Base-by-base conservation (phyloP, 2,797 vertebrate species). In the Sebastes hubbsi region DNA sequence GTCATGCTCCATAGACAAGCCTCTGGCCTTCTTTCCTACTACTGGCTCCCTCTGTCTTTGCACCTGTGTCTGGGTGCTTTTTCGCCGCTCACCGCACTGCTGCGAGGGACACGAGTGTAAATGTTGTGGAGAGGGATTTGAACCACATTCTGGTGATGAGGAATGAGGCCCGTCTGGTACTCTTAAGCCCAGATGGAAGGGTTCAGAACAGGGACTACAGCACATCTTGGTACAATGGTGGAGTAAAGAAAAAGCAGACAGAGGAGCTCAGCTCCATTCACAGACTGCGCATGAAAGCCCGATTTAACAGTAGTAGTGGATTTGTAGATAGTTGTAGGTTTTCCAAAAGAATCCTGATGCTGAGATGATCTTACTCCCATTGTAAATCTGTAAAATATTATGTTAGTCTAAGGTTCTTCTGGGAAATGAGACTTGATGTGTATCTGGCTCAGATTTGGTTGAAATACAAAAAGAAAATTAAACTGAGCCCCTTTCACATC, bases 111-210 rank as follows among this genome's bases (percentile, higher is more conserved):
- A 90, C 82, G 56, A 92, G 92, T 86, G 92, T 89, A 91, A 94
- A 94, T 93, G 94, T 94, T 94, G 94, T 92, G 93, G 89, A 90
- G 90, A 92, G 75, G 89, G 88, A 90, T 92, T 93, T 90, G 91
- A 93, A 94, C 92, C 88, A 78, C 92, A 90, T 88, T 93, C 80
- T 91, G 89, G 92, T 92, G 91, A 87, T 91, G 89, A 92, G 92
- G 93, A 88, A 92, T 94, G 92, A 72, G 85, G 88, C 76, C 88
- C 74, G 91, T 92, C 92, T 95, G 91, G 90, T 91, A 84, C 89
- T 89, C 81, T 89, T 81, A 89, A 92, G 78, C 77, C 88, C 91
- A 92, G 89, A 94, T 91, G 89, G 89, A 90, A 82, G 82, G 81
- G 87, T 89, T 92, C 87, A 92, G 77, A 86, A 75, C 18, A 38